Evolutionary conservation across 2,113 vertebrate species (phyloP).

Genomic region (Notarius lentiginosus): DNA sequence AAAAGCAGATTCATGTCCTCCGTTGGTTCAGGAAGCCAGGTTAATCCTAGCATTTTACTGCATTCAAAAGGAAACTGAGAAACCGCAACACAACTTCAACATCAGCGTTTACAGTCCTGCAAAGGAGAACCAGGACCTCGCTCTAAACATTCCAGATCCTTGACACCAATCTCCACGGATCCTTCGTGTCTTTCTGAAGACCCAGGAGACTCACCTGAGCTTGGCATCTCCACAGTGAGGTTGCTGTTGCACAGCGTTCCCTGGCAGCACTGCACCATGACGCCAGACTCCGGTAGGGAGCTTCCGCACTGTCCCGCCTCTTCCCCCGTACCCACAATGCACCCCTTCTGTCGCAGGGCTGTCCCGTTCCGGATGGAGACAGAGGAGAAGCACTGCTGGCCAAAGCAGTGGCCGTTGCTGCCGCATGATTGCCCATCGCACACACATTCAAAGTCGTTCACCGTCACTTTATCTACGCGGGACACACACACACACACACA

Average conservation of each 20-base stretch:
- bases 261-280: slow-evolving; percentile 87
- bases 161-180: background rate
- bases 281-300: slow-evolving; percentile 74
- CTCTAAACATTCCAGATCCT: background rate
- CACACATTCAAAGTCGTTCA: slow-evolving; percentile 78
- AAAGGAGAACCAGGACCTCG: background rate
- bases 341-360: slow-evolving; percentile 83
- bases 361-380: slow-evolving; percentile 82
- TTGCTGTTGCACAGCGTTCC: slow-evolving; percentile 92
- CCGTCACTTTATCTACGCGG: slow-evolving; percentile 74
- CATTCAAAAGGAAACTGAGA: background rate
- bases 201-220: slow-evolving; percentile 73
- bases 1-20: background rate
- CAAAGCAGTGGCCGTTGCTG: slow-evolving; percentile 77
- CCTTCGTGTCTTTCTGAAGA: background rate
- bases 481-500: slow-evolving; percentile 56
- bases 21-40: background rate
- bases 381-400: slow-evolving; percentile 88
- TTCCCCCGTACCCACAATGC: slow-evolving; percentile 79
- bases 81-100: background rate
- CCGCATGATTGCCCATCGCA: slow-evolving; percentile 87
- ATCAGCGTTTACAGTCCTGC: background rate
- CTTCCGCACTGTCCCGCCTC: slow-evolving; percentile 77
- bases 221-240: slow-evolving; percentile 77
- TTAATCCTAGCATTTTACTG: background rate